phyloP scores from a whole-genome alignment of 2,888 invertebrate genomes.

The Protophormia terraenovae region DNA sequence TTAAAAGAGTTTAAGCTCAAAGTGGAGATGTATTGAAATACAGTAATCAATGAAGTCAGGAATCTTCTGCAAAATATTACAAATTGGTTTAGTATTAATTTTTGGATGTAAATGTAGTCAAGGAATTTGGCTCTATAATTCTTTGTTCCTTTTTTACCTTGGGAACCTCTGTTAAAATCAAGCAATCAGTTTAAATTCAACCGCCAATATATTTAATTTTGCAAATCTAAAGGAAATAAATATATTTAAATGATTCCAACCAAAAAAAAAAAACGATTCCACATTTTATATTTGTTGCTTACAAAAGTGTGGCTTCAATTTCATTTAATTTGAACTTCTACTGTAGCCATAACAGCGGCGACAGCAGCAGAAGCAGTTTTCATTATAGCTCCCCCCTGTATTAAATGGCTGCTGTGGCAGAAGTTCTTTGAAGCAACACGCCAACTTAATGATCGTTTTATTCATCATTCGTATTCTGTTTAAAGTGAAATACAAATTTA shows the following conservation, averaged over 20 bases:
- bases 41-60: too few relatives aligned
- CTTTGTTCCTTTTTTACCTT: not conserved
- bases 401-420: constrained; percentile 65
- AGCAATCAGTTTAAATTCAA: constrained; percentile 54
- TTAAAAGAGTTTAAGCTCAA: too few relatives aligned
- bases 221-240: constrained; percentile 56
- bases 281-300: constrained; percentile 9
- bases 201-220: constrained; percentile 67
- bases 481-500: not conserved
- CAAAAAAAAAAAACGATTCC: not conserved
- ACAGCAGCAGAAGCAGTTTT: constrained; percentile 59
- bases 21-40: too few relatives aligned
- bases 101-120: too few relatives aligned
- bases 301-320: constrained; percentile 67
- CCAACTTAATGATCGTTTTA: constrained; percentile 58
- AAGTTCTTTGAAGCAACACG: constrained; percentile 61
- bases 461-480: constrained; percentile 1
- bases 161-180: constrained; percentile 35
- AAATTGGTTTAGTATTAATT: too few relatives aligned
- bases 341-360: constrained; percentile 35
- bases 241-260: constrained; percentile 46
- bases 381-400: too few relatives aligned
- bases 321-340: constrained; percentile 60
- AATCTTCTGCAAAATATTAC: too few relatives aligned
- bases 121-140: too few relatives aligned